Conservation (phyloP, 2,113 vertebrate species). For the Gallinago paraguaiae region DNA sequence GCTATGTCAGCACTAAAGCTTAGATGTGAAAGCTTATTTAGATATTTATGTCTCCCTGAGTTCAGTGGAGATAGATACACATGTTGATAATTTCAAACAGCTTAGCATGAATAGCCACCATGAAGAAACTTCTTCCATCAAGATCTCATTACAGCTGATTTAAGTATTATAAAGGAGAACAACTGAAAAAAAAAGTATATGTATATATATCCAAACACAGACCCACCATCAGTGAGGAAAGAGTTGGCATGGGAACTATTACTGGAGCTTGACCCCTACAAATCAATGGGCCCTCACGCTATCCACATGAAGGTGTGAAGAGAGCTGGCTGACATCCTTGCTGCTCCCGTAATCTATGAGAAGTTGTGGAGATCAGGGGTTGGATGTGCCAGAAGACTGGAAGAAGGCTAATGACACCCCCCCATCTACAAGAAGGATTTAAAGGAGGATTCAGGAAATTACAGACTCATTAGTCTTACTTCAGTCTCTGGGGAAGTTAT, state of each 20-base stretch:
- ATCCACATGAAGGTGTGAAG: background rate
- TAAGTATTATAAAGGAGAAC: background rate
- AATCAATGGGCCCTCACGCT: background rate
- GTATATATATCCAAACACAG: background rate
- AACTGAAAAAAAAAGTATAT: background rate
- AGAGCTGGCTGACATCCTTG: background rate
- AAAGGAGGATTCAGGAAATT: background rate
- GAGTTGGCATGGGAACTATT: background rate
- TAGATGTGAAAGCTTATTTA: background rate
- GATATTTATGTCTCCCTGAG: background rate
- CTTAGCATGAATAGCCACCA: background rate
- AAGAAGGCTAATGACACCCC: background rate
- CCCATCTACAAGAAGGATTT: background rate
- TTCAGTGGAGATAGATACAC: background rate
- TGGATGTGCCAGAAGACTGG: background rate
- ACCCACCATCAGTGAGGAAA: background rate
- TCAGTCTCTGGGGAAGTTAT: background rate
- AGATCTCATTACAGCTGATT: background rate
- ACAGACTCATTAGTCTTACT: background rate
- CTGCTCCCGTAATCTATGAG: background rate
- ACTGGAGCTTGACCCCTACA: background rate
- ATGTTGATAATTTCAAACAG: background rate
- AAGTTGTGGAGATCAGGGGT: background rate
- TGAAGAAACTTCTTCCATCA: background rate
- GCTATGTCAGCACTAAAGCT: background rate